These are phyloP conservation scores for Eupristina koningsbergeri DNA, from an alignment of 1,140 invertebrate species.

Conservation along the genomic window DNA sequence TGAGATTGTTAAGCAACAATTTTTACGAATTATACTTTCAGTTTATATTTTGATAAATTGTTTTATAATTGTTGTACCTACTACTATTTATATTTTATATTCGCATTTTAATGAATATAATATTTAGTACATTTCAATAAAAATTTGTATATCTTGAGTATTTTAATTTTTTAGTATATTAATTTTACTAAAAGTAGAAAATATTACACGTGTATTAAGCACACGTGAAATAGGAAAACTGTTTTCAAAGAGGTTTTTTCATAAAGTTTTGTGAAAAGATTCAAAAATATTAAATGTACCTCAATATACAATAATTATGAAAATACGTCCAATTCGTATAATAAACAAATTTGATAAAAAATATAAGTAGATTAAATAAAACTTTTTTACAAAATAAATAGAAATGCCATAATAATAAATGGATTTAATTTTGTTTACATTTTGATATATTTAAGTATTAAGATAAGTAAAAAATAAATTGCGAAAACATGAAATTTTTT, in stretches of 20 bases:
- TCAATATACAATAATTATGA: neutral
- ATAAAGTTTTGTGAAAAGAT: conserved; percentile 1
- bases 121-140: neutral
- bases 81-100: neutral
- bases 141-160: conserved; percentile 13
- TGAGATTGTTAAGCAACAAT: conserved; percentile 1
- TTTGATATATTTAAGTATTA: neutral
- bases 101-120: conserved; percentile 24
- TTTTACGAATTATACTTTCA: neutral
- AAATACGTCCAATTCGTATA: neutral
- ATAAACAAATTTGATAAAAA: neutral
- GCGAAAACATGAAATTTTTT: neutral
- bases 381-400: conserved; percentile 10
- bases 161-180: too few species aligned
- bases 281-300: neutral
- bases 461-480: neutral
- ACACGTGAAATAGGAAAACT: neutral
- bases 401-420: conserved; percentile 18
- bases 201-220: conserved; percentile 10
- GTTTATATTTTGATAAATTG: conserved; percentile 16
- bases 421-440: neutral
- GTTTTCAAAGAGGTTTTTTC: conserved; percentile 26
- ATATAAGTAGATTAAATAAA: neutral
- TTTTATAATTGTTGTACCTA: neutral
- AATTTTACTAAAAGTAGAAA: too few species aligned